Evolutionary conservation across 2,113 vertebrate genomes (phyloP), one percentile per base, ranked within the genome.

Genomic region (Esox niger): DNA sequence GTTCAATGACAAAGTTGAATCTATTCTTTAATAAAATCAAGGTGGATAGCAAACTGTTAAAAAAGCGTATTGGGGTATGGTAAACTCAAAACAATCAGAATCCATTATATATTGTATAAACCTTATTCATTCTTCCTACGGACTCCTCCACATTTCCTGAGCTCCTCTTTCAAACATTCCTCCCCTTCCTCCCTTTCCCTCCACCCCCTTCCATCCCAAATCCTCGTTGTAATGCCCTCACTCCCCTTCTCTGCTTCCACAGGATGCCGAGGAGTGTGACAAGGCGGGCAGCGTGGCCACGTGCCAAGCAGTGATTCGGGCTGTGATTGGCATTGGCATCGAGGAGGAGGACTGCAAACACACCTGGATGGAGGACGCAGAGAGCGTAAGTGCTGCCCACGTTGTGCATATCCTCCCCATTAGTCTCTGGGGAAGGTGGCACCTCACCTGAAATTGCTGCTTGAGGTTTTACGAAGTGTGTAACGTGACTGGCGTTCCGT

Each of bases 351-450:
- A 99, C 75, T 89, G 95, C 69, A 99, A 99, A 64, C 97, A 98
- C 74, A 98, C 97, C 29, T 98, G 97, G 97, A 99, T 99, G 97
- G 97, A 99, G 77, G 97, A 99, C 6, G 92, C 97, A 0, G 97
- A 99, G 78, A 99, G 97, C 32, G 97, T 99, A 81, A 79, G 85
- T 77, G 59, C 52, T 8, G 0, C 27, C 15, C 3, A 31, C 61
- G 32, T 56, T 55, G 62, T 8, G 10, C 3, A 52, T 21, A 55
- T 26, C 38, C 20, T 54, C 17, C n/a, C n/a, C n/a, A n/a, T n/a
- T n/a, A n/a, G n/a, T n/a, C n/a, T n/a, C n/a, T n/a, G n/a, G n/a
- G n/a, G n/a, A n/a, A n/a, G n/a, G n/a, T n/a, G n/a, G n/a, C n/a
- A n/a, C n/a, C n/a, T n/a, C n/a, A n/a, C n/a, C n/a, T n/a, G n/a